Evolutionary conservation across 2,113 vertebrate genomes (phyloP), one percentile per base, ranked within the genome.

Genomic region (Trichechus manatus): DNA sequence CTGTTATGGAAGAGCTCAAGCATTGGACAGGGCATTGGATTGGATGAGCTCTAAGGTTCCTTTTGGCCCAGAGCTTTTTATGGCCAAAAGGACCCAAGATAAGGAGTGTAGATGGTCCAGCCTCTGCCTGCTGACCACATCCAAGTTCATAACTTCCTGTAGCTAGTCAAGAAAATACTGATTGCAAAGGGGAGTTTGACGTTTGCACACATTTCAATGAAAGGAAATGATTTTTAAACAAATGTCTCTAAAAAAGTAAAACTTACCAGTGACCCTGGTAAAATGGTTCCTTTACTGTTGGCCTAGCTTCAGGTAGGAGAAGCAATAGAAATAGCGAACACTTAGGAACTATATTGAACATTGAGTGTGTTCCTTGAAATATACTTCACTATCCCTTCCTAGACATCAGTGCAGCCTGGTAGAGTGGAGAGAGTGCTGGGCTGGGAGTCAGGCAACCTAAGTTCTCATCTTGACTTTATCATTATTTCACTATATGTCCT

Each of bases 211-310:
- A 84, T 14, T 11, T 61, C 82, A 94, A 0, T 11, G 70, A 91
- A 70, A 91, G 68, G 59, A 96, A 74, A 27, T 39, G 13, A n/a
- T 39, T 91, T 88, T 83, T 6, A 85, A 93, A 78, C 56, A 68
- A 86, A 91, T 29, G 10, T 27, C 47, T 79, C 89, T 87, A 66
- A 79, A 53, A 56, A 61, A 86, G 20, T 66, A 78, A 75, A 87
- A 94, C 31, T 81, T 80, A 82, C 3, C 74, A 88, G 66, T 82
- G 77, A 84, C 20, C 14, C 70, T 78, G 4, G 20, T 47, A 36
- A 93, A 95, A 90, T 33, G 42, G 47, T 17, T 83, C 50, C 36
- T 33, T 87, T 91, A 94, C 66, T 96, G 53, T 81, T 81, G 36
- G 33, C 50, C 44, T 94, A 39, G 13, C 29, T n/a, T 85, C 31